Evolutionary conservation across 2,888 invertebrate species (phyloP).

Genomic region (Encarsia formosa): DNA sequence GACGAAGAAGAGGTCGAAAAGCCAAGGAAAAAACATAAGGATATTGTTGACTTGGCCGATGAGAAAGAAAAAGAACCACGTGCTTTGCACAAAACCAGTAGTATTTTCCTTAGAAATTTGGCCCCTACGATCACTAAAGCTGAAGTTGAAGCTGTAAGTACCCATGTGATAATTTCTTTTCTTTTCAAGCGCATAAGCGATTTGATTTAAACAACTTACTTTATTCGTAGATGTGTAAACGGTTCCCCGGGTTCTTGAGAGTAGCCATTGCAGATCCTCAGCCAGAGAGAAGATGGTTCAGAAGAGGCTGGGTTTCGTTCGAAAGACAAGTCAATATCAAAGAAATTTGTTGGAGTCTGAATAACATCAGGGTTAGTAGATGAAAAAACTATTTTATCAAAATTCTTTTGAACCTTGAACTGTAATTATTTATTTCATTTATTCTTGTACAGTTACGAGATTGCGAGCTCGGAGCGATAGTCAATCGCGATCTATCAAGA

Average conservation of each 20-base stretch:
- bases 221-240: slow-evolving; percentile 70
- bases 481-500: slow-evolving; percentile 93
- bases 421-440: neutral
- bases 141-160: slow-evolving; percentile 88
- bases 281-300: slow-evolving; percentile 92
- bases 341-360: slow-evolving; percentile 98
- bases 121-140: slow-evolving; percentile 94
- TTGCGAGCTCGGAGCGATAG: slow-evolving; percentile 90
- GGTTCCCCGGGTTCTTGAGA: slow-evolving; percentile 88
- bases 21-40: slow-evolving; percentile 46
- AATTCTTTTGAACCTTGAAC: no score
- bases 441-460: slow-evolving; percentile 67
- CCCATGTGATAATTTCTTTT: slow-evolving; percentile 7
- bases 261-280: slow-evolving; percentile 96
- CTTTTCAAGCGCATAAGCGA: neutral
- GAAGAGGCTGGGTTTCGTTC: slow-evolving; percentile 98
- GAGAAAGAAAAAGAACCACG: slow-evolving; percentile 57
- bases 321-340: slow-evolving; percentile 95
- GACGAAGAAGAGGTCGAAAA: slow-evolving; percentile 51
- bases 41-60: slow-evolving; percentile 47
- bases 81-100: slow-evolving; percentile 90
- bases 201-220: neutral
- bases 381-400: no score
- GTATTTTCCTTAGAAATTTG: slow-evolving; percentile 93
- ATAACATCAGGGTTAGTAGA: slow-evolving; percentile 75